phyloP scores from a whole-genome alignment of 2,797 vertebrate genomes.

The Eutrigla gurnardus region DNA sequence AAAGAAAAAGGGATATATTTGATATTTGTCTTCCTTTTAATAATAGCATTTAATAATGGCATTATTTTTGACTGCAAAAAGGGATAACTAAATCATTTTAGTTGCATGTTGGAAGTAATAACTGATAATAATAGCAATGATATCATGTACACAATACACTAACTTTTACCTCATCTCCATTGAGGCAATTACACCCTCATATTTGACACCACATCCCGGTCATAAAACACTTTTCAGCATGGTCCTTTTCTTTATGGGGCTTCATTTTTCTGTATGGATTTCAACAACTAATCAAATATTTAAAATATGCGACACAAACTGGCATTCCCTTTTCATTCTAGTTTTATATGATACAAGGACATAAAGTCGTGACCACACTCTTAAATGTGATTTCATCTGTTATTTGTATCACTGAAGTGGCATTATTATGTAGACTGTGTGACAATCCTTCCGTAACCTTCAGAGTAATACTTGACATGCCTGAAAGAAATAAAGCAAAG shows the following conservation, averaged over 20 bases:
- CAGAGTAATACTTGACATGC: conserved; percentile 16
- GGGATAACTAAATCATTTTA: neutral
- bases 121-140: conserved; percentile 9
- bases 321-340: conserved; percentile 24
- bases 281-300: conserved; percentile 13
- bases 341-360: conserved; percentile 41
- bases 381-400: conserved; percentile 30
- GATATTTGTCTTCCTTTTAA: neutral
- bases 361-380: conserved; percentile 16
- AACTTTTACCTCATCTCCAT: neutral
- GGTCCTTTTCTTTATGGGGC: conserved; percentile 24
- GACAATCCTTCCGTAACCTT: conserved; percentile 66
- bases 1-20: neutral
- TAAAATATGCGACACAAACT: neutral
- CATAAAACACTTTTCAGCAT: conserved; percentile 55
- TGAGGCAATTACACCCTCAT: conserved; percentile 22
- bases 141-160: neutral
- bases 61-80: neutral
- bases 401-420: conserved; percentile 47
- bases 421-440: conserved; percentile 57
- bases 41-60: neutral
- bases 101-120: neutral
- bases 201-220: conserved; percentile 24
- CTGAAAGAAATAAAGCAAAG: conserved; percentile 20
- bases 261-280: conserved; percentile 35